A percentile compares a stretch with the other conserved stretches of the same genome.
These are phyloP conservation scores for Muntiacus reevesi DNA, from an alignment of 2,113 vertebrate genomes.

Conservation along the genomic window DNA sequence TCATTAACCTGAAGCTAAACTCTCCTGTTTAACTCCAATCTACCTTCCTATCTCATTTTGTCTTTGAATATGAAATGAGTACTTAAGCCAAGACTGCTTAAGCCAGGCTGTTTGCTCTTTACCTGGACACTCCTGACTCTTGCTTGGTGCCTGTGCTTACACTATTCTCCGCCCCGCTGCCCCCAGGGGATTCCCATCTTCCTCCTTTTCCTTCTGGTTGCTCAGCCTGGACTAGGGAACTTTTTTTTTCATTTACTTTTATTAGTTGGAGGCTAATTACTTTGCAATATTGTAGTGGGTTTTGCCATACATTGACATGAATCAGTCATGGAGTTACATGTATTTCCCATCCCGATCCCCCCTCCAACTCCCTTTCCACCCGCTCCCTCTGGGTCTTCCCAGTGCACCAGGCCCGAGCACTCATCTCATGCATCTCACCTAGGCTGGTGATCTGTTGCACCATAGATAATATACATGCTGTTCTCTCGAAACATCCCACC, in stretches of 20 bases:
- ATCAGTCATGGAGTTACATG: too few species aligned
- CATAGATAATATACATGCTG: too few species aligned
- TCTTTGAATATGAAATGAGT: neutral
- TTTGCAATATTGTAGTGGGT: too few species aligned
- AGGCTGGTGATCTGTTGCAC: too few species aligned
- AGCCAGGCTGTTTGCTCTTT: neutral
- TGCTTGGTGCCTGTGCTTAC: neutral
- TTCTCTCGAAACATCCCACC: too few species aligned
- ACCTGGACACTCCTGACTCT: neutral
- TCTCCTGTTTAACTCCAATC: neutral
- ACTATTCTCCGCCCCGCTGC: accelerated
- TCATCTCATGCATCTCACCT: too few species aligned
- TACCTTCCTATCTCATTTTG: neutral
- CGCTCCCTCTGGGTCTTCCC: too few species aligned
- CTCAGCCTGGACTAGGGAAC: neutral
- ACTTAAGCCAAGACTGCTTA: neutral
- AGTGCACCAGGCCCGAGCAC: too few species aligned
- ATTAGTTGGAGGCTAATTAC: too few species aligned
- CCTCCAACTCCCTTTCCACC: too few species aligned
- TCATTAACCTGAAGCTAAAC: neutral
- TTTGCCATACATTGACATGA: too few species aligned
- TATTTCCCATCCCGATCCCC: too few species aligned
- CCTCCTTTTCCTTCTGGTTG: neutral
- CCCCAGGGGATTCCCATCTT: accelerated
- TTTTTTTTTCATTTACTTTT: neutral